Evolutionary conservation across 1,140 invertebrate species (phyloP), one percentile per base, ranked within the genome.

Genomic region (Globodera ellingtonae): DNA sequence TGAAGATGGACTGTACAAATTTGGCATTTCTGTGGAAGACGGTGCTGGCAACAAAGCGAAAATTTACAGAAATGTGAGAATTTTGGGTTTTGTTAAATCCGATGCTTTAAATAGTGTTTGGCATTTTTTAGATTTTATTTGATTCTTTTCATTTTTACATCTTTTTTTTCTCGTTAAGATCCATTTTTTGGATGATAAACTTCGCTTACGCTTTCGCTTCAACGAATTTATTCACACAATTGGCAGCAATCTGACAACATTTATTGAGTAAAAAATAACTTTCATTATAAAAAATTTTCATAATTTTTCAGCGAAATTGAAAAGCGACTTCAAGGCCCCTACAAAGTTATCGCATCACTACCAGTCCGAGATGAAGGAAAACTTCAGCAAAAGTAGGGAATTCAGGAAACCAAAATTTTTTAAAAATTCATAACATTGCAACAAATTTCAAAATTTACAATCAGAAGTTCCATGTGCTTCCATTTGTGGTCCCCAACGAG

Each of bases 1-100:
- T 24, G 82, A 69, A 50, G 81, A 81, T 46, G 72, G 75, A 44
- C 35, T 83, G 56, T 83, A 83, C 65, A 35, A n/a, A 71, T 8
- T 83, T 24, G 18, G 44, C 13, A 71, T 83, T 67, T 52, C 21
- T 24, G 65, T 50, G 44, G 9, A 78, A 8, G 75, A 80, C 44
- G 46, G 10, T 3, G 21, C 21, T 70, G 44, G 24, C 48, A 65
- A 46, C 21, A 50, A 80, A 79, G 52, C 67, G 13, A 21, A 47
- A 35, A 8, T 47, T 80, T 65, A 67, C 21, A 21, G 56, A 47
- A 50, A 75, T 80, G 79, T 52, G 52, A 81, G 35, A 35, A 35
- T 35, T 35, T 35, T 35, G 35, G 35, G 35, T 35, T 35, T n/a
- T 35, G 35, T 35, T 35, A 0, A 35, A 35, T 35, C 35, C 3